phyloP scores from a whole-genome alignment of 2,113 vertebrate genomes.

The Platysteira castanea region DNA sequence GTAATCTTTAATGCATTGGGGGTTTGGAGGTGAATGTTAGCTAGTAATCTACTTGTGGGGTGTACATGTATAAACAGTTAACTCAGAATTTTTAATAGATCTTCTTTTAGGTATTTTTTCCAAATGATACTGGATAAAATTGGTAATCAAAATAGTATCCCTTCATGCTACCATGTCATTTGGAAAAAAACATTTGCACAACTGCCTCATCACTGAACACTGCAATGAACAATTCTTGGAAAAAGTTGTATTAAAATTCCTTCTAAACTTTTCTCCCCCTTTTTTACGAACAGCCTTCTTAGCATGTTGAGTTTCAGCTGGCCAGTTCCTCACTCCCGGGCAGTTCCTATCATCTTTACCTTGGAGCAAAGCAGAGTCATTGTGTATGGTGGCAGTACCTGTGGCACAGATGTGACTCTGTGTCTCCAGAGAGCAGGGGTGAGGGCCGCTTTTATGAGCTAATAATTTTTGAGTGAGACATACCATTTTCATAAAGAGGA shows the following conservation, averaged over 20 bases:
- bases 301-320: not conserved
- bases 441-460: not conserved
- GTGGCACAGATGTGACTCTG: not conserved
- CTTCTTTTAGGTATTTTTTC: not conserved
- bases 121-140: not conserved
- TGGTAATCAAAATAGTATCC: not conserved
- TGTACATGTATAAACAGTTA: not conserved
- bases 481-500: not conserved
- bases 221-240: not conserved
- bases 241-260: not conserved
- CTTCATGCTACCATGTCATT: not conserved
- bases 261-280: not conserved
- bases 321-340: not conserved
- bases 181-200: not conserved
- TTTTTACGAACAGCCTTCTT: not conserved
- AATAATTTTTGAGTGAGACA: not conserved
- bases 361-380: not conserved
- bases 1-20: not conserved
- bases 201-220: not conserved
- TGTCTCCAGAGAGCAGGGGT: not conserved
- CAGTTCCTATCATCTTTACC: not conserved
- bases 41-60: not conserved
- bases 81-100: not conserved
- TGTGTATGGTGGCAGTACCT: rapidly evolving
- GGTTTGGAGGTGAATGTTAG: not conserved